A percentile compares a stretch with the other conserved stretches of the same genome.
phyloP scores from a whole-genome alignment of 1,140 invertebrate species.

The Dinothrombium tinctorium region DNA sequence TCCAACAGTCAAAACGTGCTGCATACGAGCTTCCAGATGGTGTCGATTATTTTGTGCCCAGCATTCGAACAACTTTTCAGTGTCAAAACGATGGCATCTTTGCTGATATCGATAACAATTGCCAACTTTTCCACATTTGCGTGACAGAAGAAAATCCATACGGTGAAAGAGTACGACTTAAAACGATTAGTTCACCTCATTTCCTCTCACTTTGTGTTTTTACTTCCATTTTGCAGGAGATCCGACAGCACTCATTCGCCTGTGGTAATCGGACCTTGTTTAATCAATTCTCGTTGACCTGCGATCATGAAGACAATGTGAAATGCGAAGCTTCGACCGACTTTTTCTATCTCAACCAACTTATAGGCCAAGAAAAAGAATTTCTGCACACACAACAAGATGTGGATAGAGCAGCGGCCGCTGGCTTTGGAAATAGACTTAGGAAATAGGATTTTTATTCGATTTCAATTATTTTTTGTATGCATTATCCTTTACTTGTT shows the following conservation, averaged over 20 bases:
- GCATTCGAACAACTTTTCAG: conserved; percentile 14
- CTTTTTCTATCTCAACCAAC: conserved; percentile 19
- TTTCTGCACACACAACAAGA: conserved; percentile 13
- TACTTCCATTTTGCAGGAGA: not conserved
- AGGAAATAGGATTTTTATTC: too few species aligned
- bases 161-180: not conserved
- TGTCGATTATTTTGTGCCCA: too few species aligned
- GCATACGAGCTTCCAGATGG: too few species aligned
- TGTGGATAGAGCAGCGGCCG: conserved; percentile 10
- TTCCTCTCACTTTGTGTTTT: not conserved
- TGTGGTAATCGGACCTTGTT: conserved; percentile 61
- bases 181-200: not conserved
- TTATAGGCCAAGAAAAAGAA: conserved; percentile 10
- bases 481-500: too few species aligned
- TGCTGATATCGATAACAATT: conserved; percentile 34
- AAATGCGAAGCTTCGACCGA: conserved; percentile 18
- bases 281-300: conserved; percentile 40
- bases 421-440: too few species aligned
- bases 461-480: too few species aligned
- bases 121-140: conserved; percentile 38
- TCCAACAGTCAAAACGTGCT: too few species aligned
- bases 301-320: conserved; percentile 17
- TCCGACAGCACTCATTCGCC: conserved; percentile 34
- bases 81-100: conserved; percentile 32
- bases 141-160: conserved; percentile 17